Conservation (phyloP, 2,797 vertebrate genomes). For the Rhinogobio ventralis region DNA sequence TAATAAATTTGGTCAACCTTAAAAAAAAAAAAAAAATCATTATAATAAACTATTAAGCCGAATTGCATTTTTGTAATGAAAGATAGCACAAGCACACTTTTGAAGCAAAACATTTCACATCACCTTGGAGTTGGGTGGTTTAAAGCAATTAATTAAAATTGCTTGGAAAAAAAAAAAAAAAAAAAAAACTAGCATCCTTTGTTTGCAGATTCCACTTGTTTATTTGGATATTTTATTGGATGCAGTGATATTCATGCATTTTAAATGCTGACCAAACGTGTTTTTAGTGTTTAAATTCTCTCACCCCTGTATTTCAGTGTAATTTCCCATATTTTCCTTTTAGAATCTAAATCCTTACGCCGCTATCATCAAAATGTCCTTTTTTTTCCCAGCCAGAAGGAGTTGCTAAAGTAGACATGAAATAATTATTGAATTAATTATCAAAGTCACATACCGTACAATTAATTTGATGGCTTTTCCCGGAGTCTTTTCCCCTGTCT, state of each 20-base stretch:
- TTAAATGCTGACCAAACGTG: neutral
- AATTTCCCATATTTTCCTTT: conserved; percentile 32
- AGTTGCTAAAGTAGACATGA: conserved; percentile 82
- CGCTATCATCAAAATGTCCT: conserved; percentile 77
- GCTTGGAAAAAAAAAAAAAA: neutral
- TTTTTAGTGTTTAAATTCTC: conserved; percentile 3
- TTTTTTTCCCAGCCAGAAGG: conserved; percentile 77
- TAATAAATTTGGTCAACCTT: neutral
- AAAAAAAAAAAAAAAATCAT: neutral
- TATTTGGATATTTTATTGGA: neutral
- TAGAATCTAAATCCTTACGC: conserved; percentile 64
- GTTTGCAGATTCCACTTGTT: neutral
- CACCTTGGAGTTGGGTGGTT: neutral
- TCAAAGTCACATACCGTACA: conserved; percentile 84
- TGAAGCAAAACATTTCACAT: neutral
- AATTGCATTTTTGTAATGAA: neutral
- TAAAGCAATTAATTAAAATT: neutral
- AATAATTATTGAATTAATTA: conserved; percentile 88
- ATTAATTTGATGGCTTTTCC: conserved; percentile 86
- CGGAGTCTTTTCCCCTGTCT: conserved; percentile 76
- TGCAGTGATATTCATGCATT: neutral
- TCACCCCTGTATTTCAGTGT: conserved; percentile 8
- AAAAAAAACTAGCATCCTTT: neutral
- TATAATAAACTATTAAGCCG: neutral
- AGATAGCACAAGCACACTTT: neutral